Base-by-base conservation (phyloP, 2,113 vertebrate species). In the Perognathus longimembris region DNA sequence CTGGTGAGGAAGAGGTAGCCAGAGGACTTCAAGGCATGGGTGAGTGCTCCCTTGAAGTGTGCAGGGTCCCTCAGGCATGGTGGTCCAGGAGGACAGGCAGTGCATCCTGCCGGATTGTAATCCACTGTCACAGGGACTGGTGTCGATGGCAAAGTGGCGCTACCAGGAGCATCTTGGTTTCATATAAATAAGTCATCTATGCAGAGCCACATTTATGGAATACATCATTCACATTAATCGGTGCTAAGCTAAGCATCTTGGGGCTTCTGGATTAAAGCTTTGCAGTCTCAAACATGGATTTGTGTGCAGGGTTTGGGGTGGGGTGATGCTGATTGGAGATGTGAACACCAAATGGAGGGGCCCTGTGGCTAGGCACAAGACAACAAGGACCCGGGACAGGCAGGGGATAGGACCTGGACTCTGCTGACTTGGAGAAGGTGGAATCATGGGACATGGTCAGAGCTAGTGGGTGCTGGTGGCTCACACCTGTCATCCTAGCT, bases 281-380 rank as follows among this genome's bases (percentile, higher is more conserved):
- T 54, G 26, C 3, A 9, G 1, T n/a, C 17, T 21, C n/a, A 34
- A 2, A 14, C n/a, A 5, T 3, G 30, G 38, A 28, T 57, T 22
- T 92, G n/a, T 61, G 71, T 32, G 30, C n/a, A 36, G 45, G 38
- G 14, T 24, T 66, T 42, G 54, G 54, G 71, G 66, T 24, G 6
- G 17, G 32, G 3, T 24, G 38, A 17, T 18, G 0, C 1, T 2
- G 30, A 38, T 1, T 2, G 30, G 50, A n/a, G 73, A 20, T 38
- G 34, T 34, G 32, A 45, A 8, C 7, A 21, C 34, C 50, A 22
- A 1, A 24, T 69, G 75, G 69, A 54, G 64, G 73, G 59, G 26
- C 8, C n/a, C 11, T 22, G 4, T 24, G 54, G 38, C 83, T 32
- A 0, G 17, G 21, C 32, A 34, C 64, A 83, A 40, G 45, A 6